Evolutionary conservation across 2,113 vertebrate species (phyloP).

Genomic region (Phodopus roborovskii): DNA sequence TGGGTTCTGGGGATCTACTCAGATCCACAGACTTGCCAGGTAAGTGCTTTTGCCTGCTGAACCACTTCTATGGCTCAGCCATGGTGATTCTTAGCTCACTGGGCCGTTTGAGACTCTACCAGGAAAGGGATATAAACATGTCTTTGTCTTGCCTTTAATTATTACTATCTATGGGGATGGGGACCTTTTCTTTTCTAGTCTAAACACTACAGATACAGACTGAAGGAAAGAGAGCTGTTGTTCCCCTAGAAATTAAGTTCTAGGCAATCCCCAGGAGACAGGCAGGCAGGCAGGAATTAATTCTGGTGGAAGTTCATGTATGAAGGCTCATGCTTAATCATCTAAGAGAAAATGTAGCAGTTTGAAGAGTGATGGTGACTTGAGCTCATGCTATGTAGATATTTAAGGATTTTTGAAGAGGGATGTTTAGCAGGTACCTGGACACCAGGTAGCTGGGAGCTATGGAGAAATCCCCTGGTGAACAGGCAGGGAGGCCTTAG

Average conservation of each 20-base stretch:
- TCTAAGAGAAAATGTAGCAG: not conserved
- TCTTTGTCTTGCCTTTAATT: not conserved
- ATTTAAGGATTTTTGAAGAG: not conserved
- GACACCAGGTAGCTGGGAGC: not conserved
- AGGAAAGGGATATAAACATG: not conserved
- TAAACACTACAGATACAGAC: not conserved
- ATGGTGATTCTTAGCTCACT: not conserved
- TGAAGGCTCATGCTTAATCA: not conserved
- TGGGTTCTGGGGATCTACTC: not conserved
- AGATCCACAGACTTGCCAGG: not conserved
- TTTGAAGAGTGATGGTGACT: not conserved
- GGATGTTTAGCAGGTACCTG: not conserved
- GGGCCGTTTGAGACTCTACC: not conserved
- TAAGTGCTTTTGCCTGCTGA: not conserved
- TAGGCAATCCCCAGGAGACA: too few species aligned
- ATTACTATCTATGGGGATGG: not conserved
- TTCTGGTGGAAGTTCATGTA: not conserved
- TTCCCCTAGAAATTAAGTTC: not conserved
- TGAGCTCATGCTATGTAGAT: not conserved
- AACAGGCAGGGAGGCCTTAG: not conserved
- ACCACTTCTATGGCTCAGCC: not conserved
- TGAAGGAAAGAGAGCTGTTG: not conserved
- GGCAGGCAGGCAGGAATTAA: not conserved
- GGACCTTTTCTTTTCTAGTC: not conserved
- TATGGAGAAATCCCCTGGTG: not conserved